Conservation (phyloP, 2,888 invertebrate species). For the Margaritifera margaritifera region DNA sequence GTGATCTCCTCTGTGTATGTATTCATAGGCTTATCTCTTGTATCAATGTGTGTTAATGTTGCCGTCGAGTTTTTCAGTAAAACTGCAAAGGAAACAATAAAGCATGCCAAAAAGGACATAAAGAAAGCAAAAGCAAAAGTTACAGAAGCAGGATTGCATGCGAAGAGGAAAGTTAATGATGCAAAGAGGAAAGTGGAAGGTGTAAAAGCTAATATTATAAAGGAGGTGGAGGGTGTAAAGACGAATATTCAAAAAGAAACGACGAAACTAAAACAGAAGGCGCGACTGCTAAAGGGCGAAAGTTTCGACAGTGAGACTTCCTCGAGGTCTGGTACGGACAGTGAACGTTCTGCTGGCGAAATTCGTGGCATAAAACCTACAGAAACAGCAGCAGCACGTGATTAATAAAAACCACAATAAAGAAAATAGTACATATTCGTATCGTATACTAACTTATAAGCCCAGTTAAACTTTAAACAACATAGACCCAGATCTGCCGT, state of each 20-base stretch:
- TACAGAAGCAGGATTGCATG: slow-evolving; percentile 32
- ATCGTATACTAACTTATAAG: too few relatives aligned
- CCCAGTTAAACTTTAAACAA: too few relatives aligned
- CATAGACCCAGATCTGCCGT: too few relatives aligned
- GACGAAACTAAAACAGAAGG: slow-evolving; percentile 20
- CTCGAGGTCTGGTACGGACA: too few relatives aligned
- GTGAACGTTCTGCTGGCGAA: too few relatives aligned
- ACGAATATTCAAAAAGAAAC: slow-evolving; percentile 20
- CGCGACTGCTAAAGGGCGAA: not conserved
- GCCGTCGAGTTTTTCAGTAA: slow-evolving; percentile 75
- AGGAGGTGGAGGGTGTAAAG: slow-evolving; percentile 11
- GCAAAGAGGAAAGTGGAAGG: slow-evolving; percentile 13
- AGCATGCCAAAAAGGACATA: slow-evolving; percentile 45
- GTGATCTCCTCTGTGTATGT: slow-evolving; percentile 93
- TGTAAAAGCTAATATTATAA: slow-evolving; percentile 17
- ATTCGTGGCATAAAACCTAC: too few relatives aligned
- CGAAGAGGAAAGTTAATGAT: slow-evolving; percentile 24
- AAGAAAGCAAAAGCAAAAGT: slow-evolving; percentile 38
- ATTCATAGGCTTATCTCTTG: slow-evolving; percentile 93
- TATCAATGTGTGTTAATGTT: slow-evolving; percentile 97
- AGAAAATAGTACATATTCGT: too few relatives aligned
- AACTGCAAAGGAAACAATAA: slow-evolving; percentile 56
- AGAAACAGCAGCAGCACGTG: too few relatives aligned
- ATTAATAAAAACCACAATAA: too few relatives aligned
- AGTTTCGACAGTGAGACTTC: too few relatives aligned